Percentiles rank a stretch among this genome's conserved stretches.
These are phyloP conservation scores for Amorpha juglandis DNA, from an alignment of 2,888 invertebrate genomes.

Conservation along the genomic window DNA sequence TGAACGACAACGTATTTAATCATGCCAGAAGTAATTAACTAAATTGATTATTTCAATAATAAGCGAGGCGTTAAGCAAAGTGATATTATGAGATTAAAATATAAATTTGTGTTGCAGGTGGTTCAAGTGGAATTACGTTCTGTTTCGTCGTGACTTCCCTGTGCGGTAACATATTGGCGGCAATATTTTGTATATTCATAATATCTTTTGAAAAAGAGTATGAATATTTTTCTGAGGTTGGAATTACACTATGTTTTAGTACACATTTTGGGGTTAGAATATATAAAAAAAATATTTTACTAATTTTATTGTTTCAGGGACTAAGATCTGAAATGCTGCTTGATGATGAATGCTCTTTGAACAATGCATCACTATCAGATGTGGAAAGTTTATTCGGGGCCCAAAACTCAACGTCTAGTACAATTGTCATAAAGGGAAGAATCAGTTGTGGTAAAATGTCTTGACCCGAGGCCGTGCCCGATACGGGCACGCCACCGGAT, in stretches of 20 bases:
- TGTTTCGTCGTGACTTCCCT: slow-evolving; percentile 69
- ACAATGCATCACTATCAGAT: slow-evolving; percentile 65
- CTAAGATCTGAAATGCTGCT: slow-evolving; percentile 70
- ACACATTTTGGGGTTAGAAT: too few relatives aligned
- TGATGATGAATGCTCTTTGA: slow-evolving; percentile 70
- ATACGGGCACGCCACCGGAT: slow-evolving; percentile 61
- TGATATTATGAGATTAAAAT: background rate
- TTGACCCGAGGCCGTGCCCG: slow-evolving; percentile 81
- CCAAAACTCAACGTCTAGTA: slow-evolving; percentile 63
- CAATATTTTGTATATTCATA: slow-evolving; percentile 75
- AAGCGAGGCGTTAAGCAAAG: background rate
- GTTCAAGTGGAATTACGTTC: slow-evolving; percentile 63
- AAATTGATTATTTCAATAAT: background rate
- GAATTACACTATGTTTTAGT: slow-evolving; percentile 30
- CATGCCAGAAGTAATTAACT: background rate
- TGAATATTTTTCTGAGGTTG: slow-evolving; percentile 75
- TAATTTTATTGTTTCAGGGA: slow-evolving; percentile 57
- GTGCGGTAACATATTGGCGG: slow-evolving; percentile 70
- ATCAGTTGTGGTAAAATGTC: slow-evolving; percentile 62
- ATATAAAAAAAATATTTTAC: background rate
- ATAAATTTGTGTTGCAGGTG: slow-evolving; percentile 54
- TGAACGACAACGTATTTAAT: background rate
- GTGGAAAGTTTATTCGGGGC: slow-evolving; percentile 66
- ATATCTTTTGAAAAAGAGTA: slow-evolving; percentile 77
- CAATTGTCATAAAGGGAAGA: slow-evolving; percentile 70